Percentiles rank a stretch among this genome's conserved stretches.
Evolutionary conservation across 1,140 invertebrate genomes (phyloP).

Genomic region (Drosophila sproati): DNA sequence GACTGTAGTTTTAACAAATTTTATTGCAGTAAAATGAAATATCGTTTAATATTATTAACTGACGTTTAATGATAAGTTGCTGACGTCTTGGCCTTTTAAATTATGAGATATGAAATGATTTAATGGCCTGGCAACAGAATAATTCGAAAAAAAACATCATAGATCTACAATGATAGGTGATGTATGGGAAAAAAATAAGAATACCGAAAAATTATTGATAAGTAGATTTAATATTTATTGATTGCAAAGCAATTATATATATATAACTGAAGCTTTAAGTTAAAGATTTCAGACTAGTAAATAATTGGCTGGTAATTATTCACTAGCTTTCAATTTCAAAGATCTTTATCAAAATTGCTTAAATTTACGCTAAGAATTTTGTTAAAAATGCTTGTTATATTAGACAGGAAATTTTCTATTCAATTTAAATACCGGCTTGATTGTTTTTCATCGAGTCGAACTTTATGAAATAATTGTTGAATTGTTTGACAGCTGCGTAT

Average conservation of each 20-base stretch:
- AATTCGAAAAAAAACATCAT: constrained; percentile 5
- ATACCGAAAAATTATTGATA: too few relatives aligned
- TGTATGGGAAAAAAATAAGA: too few relatives aligned
- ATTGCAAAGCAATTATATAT: too few relatives aligned
- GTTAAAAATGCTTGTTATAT: too few relatives aligned
- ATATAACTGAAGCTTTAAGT: too few relatives aligned
- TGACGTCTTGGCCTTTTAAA: constrained; percentile 29
- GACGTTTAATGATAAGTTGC: constrained; percentile 30
- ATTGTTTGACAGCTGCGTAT: constrained; percentile 44
- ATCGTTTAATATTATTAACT: constrained; percentile 29
- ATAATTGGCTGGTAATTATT: too few relatives aligned
- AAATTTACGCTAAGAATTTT: too few relatives aligned
- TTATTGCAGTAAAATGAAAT: background rate
- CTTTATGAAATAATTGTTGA: constrained; percentile 19
- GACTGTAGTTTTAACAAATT: too few relatives aligned
- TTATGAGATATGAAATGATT: background rate
- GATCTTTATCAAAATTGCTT: too few relatives aligned
- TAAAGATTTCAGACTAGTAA: too few relatives aligned
- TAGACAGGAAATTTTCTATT: background rate
- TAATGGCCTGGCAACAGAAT: background rate
- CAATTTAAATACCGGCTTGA: background rate
- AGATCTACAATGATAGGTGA: background rate
- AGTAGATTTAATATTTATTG: too few relatives aligned
- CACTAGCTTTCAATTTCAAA: too few relatives aligned
- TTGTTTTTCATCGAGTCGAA: background rate